Conservation (phyloP, 2,888 invertebrate genomes). For the Oithona nana region DNA sequence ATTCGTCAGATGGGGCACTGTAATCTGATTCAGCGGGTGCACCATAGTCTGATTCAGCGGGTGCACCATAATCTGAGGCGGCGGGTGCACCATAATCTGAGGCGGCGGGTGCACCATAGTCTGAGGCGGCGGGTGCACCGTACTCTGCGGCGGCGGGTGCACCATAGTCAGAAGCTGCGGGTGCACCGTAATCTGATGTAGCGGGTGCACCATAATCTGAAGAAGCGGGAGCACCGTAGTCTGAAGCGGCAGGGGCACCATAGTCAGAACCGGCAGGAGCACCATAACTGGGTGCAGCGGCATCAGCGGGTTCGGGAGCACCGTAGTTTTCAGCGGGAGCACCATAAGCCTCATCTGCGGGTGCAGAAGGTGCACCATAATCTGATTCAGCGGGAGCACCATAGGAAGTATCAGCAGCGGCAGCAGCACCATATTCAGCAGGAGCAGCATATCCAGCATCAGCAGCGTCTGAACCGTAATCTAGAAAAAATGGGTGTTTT, state of each 20-base stretch:
- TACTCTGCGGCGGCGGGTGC: neutral
- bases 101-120: neutral
- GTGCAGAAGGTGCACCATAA: neutral
- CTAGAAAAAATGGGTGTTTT: too few species aligned
- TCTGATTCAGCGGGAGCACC: slow-evolving; percentile 1
- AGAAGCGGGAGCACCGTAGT: neutral
- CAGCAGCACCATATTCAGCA: neutral
- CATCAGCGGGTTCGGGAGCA: too few species aligned
- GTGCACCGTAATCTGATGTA: neutral
- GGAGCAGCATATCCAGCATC: neutral
- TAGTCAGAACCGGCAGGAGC: neutral
- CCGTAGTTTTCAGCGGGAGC: neutral
- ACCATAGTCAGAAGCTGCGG: neutral
- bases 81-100: neutral
- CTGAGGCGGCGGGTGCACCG: neutral
- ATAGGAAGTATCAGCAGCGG: neutral
- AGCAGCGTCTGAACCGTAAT: too few species aligned
- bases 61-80: neutral
- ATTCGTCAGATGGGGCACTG: neutral
- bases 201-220: neutral
- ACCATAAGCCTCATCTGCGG: neutral
- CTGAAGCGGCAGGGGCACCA: neutral
- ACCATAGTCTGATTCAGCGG: neutral
- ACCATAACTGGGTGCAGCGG: neutral
- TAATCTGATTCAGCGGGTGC: neutral